Conservation (phyloP, 2,888 invertebrate genomes). For the Falcaria lacertinaria region DNA sequence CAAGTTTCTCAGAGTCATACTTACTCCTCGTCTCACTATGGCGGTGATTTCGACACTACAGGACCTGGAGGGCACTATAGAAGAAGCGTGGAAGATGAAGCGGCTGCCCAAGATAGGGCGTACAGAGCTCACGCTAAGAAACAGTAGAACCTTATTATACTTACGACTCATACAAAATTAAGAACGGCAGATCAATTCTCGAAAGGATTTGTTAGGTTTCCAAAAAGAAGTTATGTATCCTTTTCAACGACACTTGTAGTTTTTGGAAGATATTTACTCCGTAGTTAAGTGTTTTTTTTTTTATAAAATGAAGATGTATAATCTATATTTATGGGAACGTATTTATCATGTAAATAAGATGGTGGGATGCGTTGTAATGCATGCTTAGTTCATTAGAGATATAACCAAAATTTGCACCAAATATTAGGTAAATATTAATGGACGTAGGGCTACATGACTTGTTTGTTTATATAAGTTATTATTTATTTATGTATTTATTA, state of each 20-base stretch:
- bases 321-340: background rate
- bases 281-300: conserved; percentile 4
- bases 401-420: conserved; percentile 43
- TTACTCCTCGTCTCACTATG: conserved; percentile 85
- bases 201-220: conserved; percentile 20
- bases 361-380: conserved; percentile 24
- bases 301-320: conserved; percentile 1
- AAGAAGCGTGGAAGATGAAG: conserved; percentile 79
- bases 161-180: conserved; percentile 61
- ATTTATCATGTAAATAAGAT: conserved; percentile 34
- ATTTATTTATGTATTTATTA: conserved; percentile 15
- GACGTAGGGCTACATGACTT: too few relatives aligned
- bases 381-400: conserved; percentile 28
- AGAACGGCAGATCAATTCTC: conserved; percentile 46
- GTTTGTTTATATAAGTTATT: too few relatives aligned
- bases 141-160: conserved; percentile 40
- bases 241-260: conserved; percentile 32
- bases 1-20: conserved; percentile 88
- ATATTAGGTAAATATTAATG: conserved; percentile 29
- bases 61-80: conserved; percentile 81
- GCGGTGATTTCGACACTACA: conserved; percentile 80
- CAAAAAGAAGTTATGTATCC: conserved; percentile 32
- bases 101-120: conserved; percentile 82
- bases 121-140: conserved; percentile 77
- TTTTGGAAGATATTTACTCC: conserved; percentile 11